Conservation (phyloP, 2,888 invertebrate species). For the Lycia hirtaria region DNA sequence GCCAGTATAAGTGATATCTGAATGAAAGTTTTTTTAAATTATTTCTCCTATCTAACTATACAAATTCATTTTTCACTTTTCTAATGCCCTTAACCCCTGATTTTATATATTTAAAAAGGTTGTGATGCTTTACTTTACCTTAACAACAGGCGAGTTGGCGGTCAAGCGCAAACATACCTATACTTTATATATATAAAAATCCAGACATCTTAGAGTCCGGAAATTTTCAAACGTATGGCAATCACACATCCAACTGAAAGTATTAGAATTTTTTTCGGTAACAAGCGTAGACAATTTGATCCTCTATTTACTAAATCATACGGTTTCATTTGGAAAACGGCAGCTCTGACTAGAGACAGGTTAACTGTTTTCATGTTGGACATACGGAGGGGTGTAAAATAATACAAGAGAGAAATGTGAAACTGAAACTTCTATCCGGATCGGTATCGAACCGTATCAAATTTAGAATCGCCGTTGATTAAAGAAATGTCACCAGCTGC, state of each 20-base stretch:
- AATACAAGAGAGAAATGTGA: constrained; percentile 22
- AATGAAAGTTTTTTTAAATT: too few species aligned
- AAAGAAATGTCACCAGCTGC: constrained; percentile 5
- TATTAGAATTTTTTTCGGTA: constrained; percentile 2
- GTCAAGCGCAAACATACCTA: too few species aligned
- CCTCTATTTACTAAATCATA: background rate
- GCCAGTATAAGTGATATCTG: too few species aligned
- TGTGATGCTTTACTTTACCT: too few species aligned
- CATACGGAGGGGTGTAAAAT: constrained; percentile 29
- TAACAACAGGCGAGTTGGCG: too few species aligned
- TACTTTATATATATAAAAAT: too few species aligned
- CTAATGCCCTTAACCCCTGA: too few species aligned
- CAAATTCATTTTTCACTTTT: too few species aligned
- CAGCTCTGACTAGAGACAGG: background rate
- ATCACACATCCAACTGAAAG: constrained; percentile 50
- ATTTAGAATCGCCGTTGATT: constrained; percentile 24
- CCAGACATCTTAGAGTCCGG: too few species aligned
- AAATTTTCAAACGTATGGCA: too few species aligned
- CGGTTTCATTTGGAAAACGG: background rate
- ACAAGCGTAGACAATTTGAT: background rate
- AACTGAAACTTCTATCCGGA: constrained; percentile 24
- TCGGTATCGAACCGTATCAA: constrained; percentile 24
- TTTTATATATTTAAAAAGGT: too few species aligned
- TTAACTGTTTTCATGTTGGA: constrained; percentile 25
- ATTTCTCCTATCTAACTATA: too few species aligned